Conservation (phyloP, 2,113 vertebrate species). For the Saguinus imperator region DNA sequence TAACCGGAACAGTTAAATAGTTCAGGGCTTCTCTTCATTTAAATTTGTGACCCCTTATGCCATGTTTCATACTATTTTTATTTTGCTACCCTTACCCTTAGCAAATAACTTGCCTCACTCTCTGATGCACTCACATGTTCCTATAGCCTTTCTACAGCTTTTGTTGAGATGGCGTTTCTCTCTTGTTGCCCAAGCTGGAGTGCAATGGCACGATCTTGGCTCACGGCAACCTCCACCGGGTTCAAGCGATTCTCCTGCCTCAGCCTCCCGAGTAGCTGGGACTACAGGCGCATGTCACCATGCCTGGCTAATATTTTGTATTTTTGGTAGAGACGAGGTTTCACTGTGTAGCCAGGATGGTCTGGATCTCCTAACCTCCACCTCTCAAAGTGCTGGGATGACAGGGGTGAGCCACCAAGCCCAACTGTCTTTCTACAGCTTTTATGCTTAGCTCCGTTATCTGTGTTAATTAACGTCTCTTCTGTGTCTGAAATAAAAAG, state of each 20-base stretch:
- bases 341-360: no score
- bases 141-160: neutral
- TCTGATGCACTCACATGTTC: neutral
- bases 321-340: no score
- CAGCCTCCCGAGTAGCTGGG: no score
- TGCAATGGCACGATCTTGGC: no score
- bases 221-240: no score
- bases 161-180: neutral
- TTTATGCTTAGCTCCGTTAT: neutral
- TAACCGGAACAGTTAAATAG: neutral
- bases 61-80: neutral
- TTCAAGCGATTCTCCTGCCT: no score
- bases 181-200: no score
- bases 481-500: neutral
- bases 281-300: no score
- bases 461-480: constrained; percentile 3
- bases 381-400: no score
- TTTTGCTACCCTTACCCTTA: neutral
- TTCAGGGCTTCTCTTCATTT: neutral
- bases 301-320: no score
- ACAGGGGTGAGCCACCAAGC: no score
- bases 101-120: neutral
- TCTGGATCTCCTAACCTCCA: no score
- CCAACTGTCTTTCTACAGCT: neutral
- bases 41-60: neutral